Evolutionary conservation across 2,797 vertebrate genomes (phyloP).

Genomic region (Decapterus maruadsi): DNA sequence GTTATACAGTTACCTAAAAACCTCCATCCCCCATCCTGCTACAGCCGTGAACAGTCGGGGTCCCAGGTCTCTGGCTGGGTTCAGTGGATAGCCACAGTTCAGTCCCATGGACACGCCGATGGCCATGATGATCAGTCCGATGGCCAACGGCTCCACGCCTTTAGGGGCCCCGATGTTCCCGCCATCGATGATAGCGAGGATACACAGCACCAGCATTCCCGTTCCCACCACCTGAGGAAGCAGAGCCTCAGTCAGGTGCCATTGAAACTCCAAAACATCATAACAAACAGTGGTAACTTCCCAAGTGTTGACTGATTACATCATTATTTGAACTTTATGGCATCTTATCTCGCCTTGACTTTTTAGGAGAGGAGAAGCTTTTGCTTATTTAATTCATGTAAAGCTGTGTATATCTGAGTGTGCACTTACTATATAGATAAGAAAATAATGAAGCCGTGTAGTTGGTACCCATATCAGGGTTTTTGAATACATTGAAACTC

Average conservation of each 20-base stretch:
- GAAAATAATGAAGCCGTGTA: not conserved
- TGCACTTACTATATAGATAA: not conserved
- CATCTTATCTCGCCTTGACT: not conserved
- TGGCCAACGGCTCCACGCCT: conserved; percentile 91
- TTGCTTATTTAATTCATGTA: too few relatives aligned
- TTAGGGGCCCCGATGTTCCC: conserved; percentile 91
- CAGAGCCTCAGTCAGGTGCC: not conserved
- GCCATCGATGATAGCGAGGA: conserved; percentile 93
- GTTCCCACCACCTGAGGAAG: conserved; percentile 90
- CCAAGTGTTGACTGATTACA: not conserved
- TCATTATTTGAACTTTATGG: not conserved
- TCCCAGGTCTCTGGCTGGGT: conserved; percentile 95
- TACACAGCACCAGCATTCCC: conserved; percentile 89
- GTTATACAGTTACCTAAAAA: conserved; percentile 91
- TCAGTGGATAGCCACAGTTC: conserved; percentile 97
- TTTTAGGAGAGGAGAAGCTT: too few relatives aligned
- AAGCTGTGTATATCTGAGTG: not conserved
- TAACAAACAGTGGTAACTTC: not conserved
- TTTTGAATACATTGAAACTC: not conserved
- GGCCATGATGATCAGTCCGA: conserved; percentile 92
- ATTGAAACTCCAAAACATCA: not conserved
- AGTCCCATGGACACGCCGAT: conserved; percentile 92
- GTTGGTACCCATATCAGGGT: not conserved
- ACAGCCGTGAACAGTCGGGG: conserved; percentile 94
- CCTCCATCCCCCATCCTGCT: conserved; percentile 95